Conservation (phyloP, 2,888 invertebrate genomes). For the Pachymerium ferrugineum region DNA sequence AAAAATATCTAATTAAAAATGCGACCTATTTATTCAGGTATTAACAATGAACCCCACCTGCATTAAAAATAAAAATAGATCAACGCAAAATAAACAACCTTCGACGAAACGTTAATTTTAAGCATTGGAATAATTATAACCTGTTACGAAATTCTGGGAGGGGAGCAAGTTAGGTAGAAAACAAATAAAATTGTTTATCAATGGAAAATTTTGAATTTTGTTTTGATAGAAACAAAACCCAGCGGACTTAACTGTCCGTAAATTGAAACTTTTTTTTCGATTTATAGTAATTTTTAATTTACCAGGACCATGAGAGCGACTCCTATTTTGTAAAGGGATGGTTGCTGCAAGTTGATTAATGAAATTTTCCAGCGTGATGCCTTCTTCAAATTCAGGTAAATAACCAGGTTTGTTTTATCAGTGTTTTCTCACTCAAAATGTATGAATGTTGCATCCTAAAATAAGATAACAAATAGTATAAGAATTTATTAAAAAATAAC, state of each 20-base stretch:
- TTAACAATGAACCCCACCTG: background rate
- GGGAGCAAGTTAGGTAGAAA: no score
- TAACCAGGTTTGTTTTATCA: background rate
- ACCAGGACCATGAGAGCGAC: constrained; percentile 13
- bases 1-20: background rate
- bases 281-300: background rate
- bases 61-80: background rate
- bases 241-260: background rate
- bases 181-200: no score
- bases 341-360: constrained; percentile 1
- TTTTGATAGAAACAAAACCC: background rate
- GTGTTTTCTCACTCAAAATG: background rate
- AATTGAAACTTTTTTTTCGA: background rate
- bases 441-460: background rate
- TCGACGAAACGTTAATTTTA: no score
- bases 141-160: no score
- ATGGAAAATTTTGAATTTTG: background rate
- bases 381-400: background rate
- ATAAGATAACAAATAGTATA: no score
- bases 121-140: no score
- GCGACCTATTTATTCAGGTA: background rate
- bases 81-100: no score
- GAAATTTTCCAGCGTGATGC: constrained; percentile 9
- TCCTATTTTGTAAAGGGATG: constrained; percentile 4
- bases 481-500: no score